Base-by-base conservation (phyloP, 37 sponge, comb jelly and placozoan species). In the Bolinopsis microptera region DNA sequence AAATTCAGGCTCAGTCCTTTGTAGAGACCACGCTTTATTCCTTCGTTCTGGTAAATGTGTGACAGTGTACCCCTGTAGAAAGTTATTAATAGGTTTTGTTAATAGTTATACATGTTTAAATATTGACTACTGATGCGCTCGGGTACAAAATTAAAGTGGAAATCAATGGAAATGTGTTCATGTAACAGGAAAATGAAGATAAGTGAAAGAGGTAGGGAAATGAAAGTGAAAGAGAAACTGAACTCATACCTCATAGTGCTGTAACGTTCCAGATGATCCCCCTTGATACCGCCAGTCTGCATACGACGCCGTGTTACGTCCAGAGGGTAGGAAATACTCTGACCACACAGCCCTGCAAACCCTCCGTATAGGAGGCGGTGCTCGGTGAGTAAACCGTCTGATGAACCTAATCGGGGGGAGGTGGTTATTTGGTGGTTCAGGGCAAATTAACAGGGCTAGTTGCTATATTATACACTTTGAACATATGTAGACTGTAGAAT, bases 1-100 rank as follows among this genome's bases (percentile, higher is more conserved):
- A 80, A 80, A 22, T 80, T 80, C 37, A 80, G 38, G 32, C 82
- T 80, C 16, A 80, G 82, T 30, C 82, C 82, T 30, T 80, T 80
- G 82, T 80, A 80, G 16, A 80, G 82, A 36, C 82, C 82, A 8
- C 38, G 35, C 37, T 80, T 80, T 35, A 80, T 1, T 2, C 82
- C 82, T 36, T 72, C 75, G 25, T 72, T n/a, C 27, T n/a, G 5
- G 75, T 72, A 72, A 28, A 72, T 72, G n/a, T 21, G 35, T 1
- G 37, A 5, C 8, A 80, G 8, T 13, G 82, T 80, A 5, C 30
- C 32, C 36, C 82, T 33, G 82, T 1, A 36, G 30, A 70, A 61
- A 61, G 18, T 9, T 9, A 18, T 9, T 9, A 61, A 21, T 61
- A 21, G 18, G 18, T 61, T 9, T 21, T 61, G 68, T 61, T 9